Base-by-base conservation (phyloP, 2,888 invertebrate genomes). In the Drosophila fulvimacula region DNA sequence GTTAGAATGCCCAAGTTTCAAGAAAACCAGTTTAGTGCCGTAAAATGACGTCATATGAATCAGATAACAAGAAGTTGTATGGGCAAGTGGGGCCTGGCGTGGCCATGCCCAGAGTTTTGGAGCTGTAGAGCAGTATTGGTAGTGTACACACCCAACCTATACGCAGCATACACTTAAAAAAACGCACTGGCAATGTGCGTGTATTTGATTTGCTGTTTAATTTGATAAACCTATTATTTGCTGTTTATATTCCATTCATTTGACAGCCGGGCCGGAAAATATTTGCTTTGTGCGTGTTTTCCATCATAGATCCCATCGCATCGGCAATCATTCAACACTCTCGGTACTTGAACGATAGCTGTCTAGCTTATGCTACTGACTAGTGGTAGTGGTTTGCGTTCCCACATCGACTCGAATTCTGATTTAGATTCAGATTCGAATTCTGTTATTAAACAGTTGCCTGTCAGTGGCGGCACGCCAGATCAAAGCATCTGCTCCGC, bases 151-250 rank as follows among this genome's bases (percentile, higher is more conserved):
- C 57, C 60, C 62, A 77, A 21, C 34, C 36, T 1, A 48, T 30
- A 17, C 9, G 9, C 51, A 17, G n/a, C n/a, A 58, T 51, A 44
- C 21, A 68, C 34, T 55, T 55, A 9, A 52, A 32, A 49, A 55
- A 36, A 41, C 49, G 34, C 34, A 34, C 19, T 53, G 41, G 38
- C 21, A 51, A 41, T 61, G 68, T 84, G 63, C 24, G 77, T 76
- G 59, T 60, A 34, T 70, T 63, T 76, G 74, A 69, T 69, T 70
- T 82, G 76, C 56, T 69, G 51, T 73, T 84, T 74, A 83, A 87
- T 83, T 89, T 87, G 82, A 81, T 83, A 84, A 83, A 87, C 71
- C 72, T 77, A 78, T 74, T 88, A 88, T 88, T 76, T 68, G 81
- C 68, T 86, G 78, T 83, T 81, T 77, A 68, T 82, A 65, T 74